Evolutionary conservation across 1,140 invertebrate genomes (phyloP), one percentile per base, ranked within the genome.

Genomic region (Sinonovacula constricta): DNA sequence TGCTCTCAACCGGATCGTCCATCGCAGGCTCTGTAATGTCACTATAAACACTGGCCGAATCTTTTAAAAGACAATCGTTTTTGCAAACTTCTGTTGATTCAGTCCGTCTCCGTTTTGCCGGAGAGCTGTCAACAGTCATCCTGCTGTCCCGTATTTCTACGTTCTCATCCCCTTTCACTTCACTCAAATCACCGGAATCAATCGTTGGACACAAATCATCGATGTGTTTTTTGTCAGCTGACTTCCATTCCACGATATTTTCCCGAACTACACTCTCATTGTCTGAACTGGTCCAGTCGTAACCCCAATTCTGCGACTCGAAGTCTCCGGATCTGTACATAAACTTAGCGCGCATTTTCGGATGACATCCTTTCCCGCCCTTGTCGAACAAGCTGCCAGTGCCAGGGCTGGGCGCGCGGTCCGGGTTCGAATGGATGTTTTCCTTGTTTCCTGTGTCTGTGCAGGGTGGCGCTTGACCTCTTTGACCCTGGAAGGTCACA

Each of bases 331-430:
- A 34, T 33, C 67, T 34, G 57, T 69, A 78, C 75, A 78, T 69
- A 15, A 59, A 78, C 54, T 78, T 78, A 10, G 75, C 75, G 28
- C 75, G 34, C 75, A 78, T 70, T 63, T 78, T 78, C 22, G 75
- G 75, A 63, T 78, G 75, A 31, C 75, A 78, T 33, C 65, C 26
- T 78, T 70, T 78, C 75, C 75, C 75, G 75, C 75, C 75, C 67
- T 69, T 76, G 57, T 76, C 49, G 62, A 66, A 53, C 34, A 74
- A 18, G 22, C 53, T 30, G 28, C 49, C 33, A 5, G 33, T 30
- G 31, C 57, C 59, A 3, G 33, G 39, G 53, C 31, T 26, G 18
- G 57, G n/a, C 30, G 26, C 22, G n/a, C n/a, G n/a, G n/a, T n/a
- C n/a, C 24, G 49, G 26, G n/a, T 75, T 31, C n/a, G 15, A 28